These are phyloP conservation scores for Eutrigla gurnardus DNA, from an alignment of 2,797 vertebrate species.

Conservation along the genomic window DNA sequence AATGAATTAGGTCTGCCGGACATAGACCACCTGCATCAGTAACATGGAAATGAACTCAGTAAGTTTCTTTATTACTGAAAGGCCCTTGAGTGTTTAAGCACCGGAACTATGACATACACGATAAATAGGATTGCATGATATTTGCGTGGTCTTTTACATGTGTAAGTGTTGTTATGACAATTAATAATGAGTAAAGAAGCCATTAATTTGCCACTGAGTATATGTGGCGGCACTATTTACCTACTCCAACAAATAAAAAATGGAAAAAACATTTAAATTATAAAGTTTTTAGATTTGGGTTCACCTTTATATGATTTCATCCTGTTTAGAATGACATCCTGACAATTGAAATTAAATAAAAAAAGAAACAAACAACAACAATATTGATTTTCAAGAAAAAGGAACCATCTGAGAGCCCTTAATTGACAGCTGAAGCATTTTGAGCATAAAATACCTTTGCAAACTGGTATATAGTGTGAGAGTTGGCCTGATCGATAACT, in stretches of 20 bases:
- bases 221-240: neutral
- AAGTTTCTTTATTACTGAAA: conserved; percentile 5
- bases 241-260: too few species aligned
- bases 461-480: neutral
- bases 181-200: neutral
- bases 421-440: neutral
- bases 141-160: neutral
- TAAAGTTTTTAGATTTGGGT: too few species aligned
- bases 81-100: neutral
- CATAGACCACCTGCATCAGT: neutral
- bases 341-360: neutral
- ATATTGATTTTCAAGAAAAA: neutral
- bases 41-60: conserved; percentile 18
- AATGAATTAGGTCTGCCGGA: neutral
- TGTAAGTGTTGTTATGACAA: neutral
- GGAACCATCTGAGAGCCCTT: neutral
- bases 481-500: conserved; percentile 1
- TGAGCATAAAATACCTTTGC: neutral
- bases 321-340: neutral
- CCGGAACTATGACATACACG: neutral
- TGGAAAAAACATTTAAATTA: too few species aligned
- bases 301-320: neutral
- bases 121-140: neutral
- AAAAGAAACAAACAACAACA: too few species aligned
- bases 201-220: neutral